Evolutionary conservation across 2,888 invertebrate species (phyloP).

Genomic region (Eurois occulta): DNA sequence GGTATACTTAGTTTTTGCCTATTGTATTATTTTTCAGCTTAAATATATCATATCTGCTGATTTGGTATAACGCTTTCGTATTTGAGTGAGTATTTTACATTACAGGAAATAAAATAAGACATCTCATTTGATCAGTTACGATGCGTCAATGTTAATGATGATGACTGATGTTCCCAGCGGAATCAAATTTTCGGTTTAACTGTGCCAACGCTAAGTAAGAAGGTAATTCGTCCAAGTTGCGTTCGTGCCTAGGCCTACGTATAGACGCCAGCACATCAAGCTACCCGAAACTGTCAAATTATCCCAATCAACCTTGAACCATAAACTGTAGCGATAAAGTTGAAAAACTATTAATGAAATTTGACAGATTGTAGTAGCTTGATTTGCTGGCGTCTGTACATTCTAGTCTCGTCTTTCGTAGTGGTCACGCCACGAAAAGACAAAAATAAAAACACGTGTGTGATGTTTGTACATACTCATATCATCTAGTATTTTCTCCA

Average conservation of each 20-base stretch:
- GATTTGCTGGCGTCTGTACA: no score
- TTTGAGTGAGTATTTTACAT: constrained; percentile 1
- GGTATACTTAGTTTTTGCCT: not conserved
- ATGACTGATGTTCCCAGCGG: not conserved
- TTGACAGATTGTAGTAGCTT: no score
- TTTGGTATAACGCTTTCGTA: not conserved
- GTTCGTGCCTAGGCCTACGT: not conserved
- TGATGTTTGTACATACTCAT: not conserved
- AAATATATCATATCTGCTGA: not conserved
- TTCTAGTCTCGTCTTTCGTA: not conserved
- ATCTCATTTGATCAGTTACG: not conserved
- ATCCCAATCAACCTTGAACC: no score
- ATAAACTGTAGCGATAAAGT: no score
- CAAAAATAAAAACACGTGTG: not conserved
- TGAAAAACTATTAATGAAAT: no score
- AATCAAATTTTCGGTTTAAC: no score
- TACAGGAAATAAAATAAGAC: not conserved
- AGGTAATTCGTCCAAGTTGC: not conserved
- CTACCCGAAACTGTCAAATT: no score
- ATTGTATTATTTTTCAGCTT: not conserved
- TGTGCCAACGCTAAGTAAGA: not conserved
- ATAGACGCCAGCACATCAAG: no score
- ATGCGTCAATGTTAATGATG: not conserved
- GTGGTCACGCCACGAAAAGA: not conserved
- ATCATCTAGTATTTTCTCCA: not conserved